Evolutionary conservation across 64 coral and sea anemone species (phyloP), one percentile per base, ranked within the genome.

Genomic region (Actinia equina): DNA sequence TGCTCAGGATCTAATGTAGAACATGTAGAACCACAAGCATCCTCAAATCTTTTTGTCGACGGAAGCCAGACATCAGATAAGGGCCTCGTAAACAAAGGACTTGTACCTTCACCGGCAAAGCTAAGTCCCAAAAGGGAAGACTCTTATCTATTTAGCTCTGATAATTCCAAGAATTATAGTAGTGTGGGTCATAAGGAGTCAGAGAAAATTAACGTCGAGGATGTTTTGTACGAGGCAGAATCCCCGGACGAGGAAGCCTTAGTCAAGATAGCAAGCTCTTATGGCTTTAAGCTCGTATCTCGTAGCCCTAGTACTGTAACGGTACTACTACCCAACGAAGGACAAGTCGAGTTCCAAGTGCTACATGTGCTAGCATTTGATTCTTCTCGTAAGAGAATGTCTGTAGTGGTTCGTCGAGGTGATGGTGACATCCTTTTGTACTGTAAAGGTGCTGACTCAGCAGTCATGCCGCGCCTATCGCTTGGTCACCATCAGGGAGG

Each of bases 341-440:
- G 93, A 18, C 84, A 88, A 62, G 51, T 93, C 52, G 91, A 44
- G 3, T 99, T 93, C 74, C 84, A 95, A 70, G 86, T 99, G 52
- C 92, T 99, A n/a, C 93, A 99, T 63, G 89, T 99, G 51, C 77
- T 99, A 3, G 81, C 86, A 17, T 99, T 99, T 57, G 97, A 99
- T 77, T 99, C 97, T 17, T 61, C 89, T 80, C 97, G 97, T 20
- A 99, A 99, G 85, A 92, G 97, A 77, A 99, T 99, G 97, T 99
- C 97, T 45, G 88, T 99, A 18, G 88, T 99, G 9, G 97, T 99
- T 9, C 97, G 97, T 45, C 90, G 94, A 37, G 58, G 57, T 83
- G 83, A 85, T 71, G 91, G 91, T 60, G 86, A 71, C 22, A 95
- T 95, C 20, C 44, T 99, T 18, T 60, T 99, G 85, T 99, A 99